These are phyloP conservation scores for Nemurella pictetii DNA, from an alignment of 2,888 invertebrate genomes.

Conservation along the genomic window DNA sequence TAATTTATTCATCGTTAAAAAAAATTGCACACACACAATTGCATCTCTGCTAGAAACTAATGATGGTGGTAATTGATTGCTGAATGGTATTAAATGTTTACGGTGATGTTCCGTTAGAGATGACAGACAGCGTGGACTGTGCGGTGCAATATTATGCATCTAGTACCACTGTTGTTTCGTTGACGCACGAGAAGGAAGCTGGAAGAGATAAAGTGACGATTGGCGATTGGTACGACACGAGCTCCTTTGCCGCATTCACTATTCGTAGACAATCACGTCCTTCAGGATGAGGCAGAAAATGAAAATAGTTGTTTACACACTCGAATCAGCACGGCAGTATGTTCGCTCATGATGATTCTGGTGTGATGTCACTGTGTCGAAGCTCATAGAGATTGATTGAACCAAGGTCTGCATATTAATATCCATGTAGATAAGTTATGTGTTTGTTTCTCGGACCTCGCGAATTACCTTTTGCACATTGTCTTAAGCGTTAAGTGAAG, in stretches of 20 bases:
- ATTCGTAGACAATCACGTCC: too few species aligned
- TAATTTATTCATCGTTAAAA: not conserved
- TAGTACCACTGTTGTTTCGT: too few species aligned
- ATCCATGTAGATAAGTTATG: not conserved
- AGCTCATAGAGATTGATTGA: not conserved
- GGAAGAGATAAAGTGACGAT: too few species aligned
- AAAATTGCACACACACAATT: not conserved
- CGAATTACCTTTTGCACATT: not conserved
- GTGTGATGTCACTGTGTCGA: not conserved
- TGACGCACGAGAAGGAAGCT: too few species aligned
- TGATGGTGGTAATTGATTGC: not conserved
- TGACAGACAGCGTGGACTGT: not conserved
- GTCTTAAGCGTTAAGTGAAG: not conserved
- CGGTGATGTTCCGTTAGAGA: not conserved
- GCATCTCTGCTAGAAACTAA: not conserved
- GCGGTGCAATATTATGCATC: not conserved
- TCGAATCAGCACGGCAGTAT: too few species aligned
- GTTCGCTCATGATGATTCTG: not conserved
- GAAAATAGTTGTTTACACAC: not conserved
- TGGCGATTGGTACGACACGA: not conserved
- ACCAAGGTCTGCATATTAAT: not conserved
- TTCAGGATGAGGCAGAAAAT: not conserved
- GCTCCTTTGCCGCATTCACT: too few species aligned
- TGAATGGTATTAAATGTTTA: not conserved
- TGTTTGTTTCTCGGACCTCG: not conserved